Conservation (phyloP, 1,140 invertebrate genomes). For the Neodiprion fabricii region DNA sequence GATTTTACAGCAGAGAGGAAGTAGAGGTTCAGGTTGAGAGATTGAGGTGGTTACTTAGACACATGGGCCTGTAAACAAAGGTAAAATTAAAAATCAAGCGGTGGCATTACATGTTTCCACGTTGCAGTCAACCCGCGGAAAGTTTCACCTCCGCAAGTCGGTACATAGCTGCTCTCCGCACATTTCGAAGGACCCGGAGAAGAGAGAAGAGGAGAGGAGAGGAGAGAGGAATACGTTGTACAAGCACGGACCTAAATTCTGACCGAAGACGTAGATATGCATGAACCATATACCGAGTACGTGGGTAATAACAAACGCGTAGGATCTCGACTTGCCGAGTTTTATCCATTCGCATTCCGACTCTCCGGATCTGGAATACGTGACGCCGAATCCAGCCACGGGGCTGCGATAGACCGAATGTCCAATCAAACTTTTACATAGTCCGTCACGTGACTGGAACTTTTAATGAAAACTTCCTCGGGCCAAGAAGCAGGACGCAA, state of each 20-base stretch:
- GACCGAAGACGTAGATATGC: neutral
- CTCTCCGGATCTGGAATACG: neutral
- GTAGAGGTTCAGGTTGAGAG: too few species aligned
- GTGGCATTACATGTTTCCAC: neutral
- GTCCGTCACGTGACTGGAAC: neutral
- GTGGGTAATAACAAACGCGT: neutral
- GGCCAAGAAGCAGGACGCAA: too few species aligned
- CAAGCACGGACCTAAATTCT: too few species aligned
- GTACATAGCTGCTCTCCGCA: neutral
- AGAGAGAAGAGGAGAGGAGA: neutral
- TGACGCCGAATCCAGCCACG: neutral
- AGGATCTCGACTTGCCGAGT: neutral
- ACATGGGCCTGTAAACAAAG: neutral
- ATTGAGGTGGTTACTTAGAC: too few species aligned
- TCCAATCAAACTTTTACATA: constrained; percentile 15
- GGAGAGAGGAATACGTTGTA: neutral
- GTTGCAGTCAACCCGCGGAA: neutral
- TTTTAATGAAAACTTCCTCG: neutral
- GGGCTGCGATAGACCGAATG: neutral
- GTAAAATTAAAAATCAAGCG: neutral
- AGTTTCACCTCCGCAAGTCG: neutral
- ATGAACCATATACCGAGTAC: neutral
- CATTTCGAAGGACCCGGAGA: neutral
- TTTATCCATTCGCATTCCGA: neutral
- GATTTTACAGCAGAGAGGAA: too few species aligned